Evolutionary conservation across 2,113 vertebrate species (phyloP).

Genomic region (Oostethus manadensis): DNA sequence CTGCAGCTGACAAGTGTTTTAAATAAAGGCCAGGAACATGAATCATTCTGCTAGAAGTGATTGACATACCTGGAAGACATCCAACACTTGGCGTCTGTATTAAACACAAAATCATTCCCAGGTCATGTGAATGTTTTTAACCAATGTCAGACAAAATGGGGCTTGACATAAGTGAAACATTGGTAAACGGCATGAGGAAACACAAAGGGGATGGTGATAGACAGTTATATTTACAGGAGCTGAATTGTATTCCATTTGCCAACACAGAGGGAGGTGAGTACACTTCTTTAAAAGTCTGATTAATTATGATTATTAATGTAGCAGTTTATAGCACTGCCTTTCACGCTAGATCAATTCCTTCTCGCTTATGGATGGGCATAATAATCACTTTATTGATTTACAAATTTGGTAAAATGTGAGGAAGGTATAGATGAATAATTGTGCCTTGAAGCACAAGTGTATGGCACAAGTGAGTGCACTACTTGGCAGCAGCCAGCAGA

Average conservation of each 20-base stretch:
- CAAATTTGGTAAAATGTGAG: not conserved
- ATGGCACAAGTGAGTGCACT: not conserved
- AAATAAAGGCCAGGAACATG: constrained; percentile 55
- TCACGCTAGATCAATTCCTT: not conserved
- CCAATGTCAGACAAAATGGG: constrained; percentile 8
- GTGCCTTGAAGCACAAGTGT: not conserved
- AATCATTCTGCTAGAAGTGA: constrained; percentile 62
- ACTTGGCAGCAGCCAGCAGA: not conserved
- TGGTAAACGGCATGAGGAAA: constrained; percentile 21
- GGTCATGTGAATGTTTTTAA: not conserved
- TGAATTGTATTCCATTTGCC: constrained; percentile 28
- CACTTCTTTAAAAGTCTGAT: not conserved
- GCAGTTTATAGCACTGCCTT: no score
- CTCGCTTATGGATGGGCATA: no score
- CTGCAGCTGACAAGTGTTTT: constrained; percentile 52
- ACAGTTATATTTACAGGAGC: constrained; percentile 22
- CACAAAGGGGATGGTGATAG: constrained; percentile 17
- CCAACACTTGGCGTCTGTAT: constrained; percentile 20
- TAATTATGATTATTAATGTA: not conserved
- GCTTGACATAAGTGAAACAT: not conserved
- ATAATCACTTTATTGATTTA: no score
- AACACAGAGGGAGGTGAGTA: not conserved
- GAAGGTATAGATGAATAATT: not conserved
- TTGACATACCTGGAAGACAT: constrained; percentile 51
- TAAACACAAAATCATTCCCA: not conserved